Conservation (phyloP, 2,113 vertebrate species). For the Chlamydotis undulata region DNA sequence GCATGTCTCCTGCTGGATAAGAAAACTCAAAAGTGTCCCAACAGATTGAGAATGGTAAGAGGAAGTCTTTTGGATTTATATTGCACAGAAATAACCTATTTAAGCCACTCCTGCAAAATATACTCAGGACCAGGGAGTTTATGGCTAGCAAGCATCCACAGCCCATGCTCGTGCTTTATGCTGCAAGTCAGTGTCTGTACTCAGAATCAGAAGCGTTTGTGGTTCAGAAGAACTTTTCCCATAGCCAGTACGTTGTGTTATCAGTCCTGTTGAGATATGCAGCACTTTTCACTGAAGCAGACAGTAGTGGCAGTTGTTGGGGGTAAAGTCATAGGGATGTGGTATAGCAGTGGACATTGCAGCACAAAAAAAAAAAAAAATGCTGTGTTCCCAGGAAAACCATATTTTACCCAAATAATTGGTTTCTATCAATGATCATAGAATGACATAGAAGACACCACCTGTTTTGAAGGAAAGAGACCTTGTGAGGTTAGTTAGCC, state of each 20-base stretch:
- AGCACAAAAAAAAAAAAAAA: neutral
- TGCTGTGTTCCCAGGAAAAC: neutral
- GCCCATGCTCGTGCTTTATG: neutral
- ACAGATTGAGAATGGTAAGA: neutral
- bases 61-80: neutral
- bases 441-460: neutral
- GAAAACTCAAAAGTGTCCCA: neutral
- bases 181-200: neutral
- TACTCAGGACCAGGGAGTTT: neutral
- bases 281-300: neutral
- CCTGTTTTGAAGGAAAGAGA: neutral
- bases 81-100: neutral
- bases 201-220: neutral
- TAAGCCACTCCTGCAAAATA: neutral
- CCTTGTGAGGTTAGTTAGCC: neutral
- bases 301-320: neutral
- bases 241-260: neutral
- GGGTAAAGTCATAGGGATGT: neutral
- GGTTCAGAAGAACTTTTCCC: neutral
- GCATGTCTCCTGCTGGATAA: neutral
- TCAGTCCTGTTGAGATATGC: neutral
- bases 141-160: neutral
- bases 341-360: neutral
- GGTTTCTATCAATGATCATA: neutral
- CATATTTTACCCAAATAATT: neutral